Conservation (phyloP, 2,797 vertebrate species). For the Psittacula derbiana region DNA sequence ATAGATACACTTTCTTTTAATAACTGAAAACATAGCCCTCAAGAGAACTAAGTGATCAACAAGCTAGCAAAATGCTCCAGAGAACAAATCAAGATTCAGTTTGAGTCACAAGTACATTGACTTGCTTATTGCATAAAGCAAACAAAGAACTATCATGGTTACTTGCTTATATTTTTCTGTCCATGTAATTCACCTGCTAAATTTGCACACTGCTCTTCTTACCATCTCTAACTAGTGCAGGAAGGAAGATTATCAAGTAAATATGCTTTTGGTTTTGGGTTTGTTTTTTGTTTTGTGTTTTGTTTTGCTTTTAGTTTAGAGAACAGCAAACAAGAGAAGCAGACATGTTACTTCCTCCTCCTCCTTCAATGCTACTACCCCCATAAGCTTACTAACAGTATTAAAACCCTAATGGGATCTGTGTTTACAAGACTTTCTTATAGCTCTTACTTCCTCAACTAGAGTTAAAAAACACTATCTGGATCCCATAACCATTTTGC, state of each 20-base stretch:
- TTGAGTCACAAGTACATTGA: neutral
- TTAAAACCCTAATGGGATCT: constrained; percentile 3
- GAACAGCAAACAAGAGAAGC: neutral
- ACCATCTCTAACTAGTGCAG: neutral
- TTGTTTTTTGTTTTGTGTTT: neutral
- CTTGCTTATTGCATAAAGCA: neutral
- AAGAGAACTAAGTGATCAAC: neutral
- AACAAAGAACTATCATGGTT: neutral
- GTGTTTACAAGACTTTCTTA: neutral
- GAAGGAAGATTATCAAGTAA: neutral
- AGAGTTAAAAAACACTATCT: neutral
- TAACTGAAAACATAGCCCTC: neutral
- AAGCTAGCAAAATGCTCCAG: neutral
- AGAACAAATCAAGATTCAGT: neutral
- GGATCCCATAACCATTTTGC: neutral
- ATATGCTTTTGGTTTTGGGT: neutral
- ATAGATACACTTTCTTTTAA: accelerated
- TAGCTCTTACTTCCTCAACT: neutral
- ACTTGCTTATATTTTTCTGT: neutral
- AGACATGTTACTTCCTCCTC: neutral
- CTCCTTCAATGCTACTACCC: neutral
- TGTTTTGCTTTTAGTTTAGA: neutral
- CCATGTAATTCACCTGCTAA: neutral
- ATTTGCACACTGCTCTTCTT: neutral
- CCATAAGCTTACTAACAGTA: neutral